phyloP scores from a whole-genome alignment of 2,797 vertebrate species.

The Myoxocephalus aenaeus region DNA sequence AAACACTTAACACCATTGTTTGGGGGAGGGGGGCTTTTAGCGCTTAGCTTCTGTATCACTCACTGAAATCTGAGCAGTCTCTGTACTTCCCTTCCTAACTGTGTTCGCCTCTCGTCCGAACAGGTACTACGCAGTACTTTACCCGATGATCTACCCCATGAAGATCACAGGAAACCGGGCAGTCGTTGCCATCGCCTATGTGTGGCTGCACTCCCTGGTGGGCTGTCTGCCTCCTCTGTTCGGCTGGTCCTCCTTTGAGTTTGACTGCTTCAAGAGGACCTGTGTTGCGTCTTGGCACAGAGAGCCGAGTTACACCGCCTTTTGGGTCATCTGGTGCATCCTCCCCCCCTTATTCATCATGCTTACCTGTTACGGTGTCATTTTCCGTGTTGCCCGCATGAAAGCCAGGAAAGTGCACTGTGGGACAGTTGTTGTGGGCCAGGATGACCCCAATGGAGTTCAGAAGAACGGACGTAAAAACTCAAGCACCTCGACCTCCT shows the following conservation, averaged over 20 bases:
- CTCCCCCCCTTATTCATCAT: slow-evolving; percentile 91
- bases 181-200: slow-evolving; percentile 90
- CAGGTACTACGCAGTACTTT: slow-evolving; percentile 98
- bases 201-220: slow-evolving; percentile 96
- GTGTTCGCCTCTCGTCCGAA: background rate
- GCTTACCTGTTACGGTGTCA: slow-evolving; percentile 95
- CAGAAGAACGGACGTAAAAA: slow-evolving; percentile 92
- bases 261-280: slow-evolving; percentile 97
- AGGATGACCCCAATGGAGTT: slow-evolving; percentile 79
- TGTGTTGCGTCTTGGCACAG: slow-evolving; percentile 97
- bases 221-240: slow-evolving; percentile 97
- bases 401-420: slow-evolving; percentile 98
- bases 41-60: slow-evolving; percentile 21
- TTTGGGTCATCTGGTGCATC: slow-evolving; percentile 96
- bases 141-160: slow-evolving; percentile 99
- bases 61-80: slow-evolving; percentile 22
- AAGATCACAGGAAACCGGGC: slow-evolving; percentile 98
- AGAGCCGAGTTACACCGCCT: slow-evolving; percentile 90
- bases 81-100: slow-evolving; percentile 20
- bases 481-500: slow-evolving; percentile 95
- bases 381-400: slow-evolving; percentile 96
- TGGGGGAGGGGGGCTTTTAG: background rate
- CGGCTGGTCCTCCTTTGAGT: slow-evolving; percentile 96
- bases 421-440: slow-evolving; percentile 87
- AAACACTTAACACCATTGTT: slow-evolving; percentile 29